phyloP scores from a whole-genome alignment of 2,797 vertebrate species.

The Lemur catta region DNA sequence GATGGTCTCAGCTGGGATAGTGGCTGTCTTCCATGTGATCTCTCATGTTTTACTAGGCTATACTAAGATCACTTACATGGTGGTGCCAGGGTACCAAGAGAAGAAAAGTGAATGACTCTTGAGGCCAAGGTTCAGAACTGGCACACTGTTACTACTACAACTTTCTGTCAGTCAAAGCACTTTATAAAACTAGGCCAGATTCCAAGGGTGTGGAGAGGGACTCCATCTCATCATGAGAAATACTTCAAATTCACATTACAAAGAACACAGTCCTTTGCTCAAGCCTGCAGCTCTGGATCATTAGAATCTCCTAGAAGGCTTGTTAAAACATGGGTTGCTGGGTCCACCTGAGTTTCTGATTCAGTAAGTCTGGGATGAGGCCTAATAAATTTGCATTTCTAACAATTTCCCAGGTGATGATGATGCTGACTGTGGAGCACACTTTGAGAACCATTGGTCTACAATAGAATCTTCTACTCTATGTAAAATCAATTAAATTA shows the following conservation, averaged over 20 bases:
- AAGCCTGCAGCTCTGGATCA: not conserved
- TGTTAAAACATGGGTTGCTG: not conserved
- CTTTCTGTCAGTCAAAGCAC: not conserved
- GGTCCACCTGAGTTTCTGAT: not conserved
- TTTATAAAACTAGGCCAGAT: not conserved
- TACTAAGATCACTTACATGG: not conserved
- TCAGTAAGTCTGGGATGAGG: not conserved
- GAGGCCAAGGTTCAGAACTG: not conserved
- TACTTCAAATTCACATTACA: not conserved
- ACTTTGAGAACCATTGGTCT: not conserved
- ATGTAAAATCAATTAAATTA: not conserved
- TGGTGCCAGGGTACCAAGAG: not conserved
- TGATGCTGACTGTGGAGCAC: not conserved
- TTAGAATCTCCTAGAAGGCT: not conserved
- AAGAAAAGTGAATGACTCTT: not conserved
- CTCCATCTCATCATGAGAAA: not conserved
- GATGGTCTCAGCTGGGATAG: not conserved
- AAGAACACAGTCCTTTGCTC: not conserved
- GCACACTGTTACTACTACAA: not conserved
- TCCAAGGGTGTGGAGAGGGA: not conserved
- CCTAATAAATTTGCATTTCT: not conserved
- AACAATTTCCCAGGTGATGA: not conserved
- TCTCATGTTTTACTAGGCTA: not conserved
- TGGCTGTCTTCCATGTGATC: not conserved
- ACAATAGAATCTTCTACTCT: not conserved